Base-by-base conservation (phyloP, 2,888 invertebrate genomes). In the Cephus sareptanus region DNA sequence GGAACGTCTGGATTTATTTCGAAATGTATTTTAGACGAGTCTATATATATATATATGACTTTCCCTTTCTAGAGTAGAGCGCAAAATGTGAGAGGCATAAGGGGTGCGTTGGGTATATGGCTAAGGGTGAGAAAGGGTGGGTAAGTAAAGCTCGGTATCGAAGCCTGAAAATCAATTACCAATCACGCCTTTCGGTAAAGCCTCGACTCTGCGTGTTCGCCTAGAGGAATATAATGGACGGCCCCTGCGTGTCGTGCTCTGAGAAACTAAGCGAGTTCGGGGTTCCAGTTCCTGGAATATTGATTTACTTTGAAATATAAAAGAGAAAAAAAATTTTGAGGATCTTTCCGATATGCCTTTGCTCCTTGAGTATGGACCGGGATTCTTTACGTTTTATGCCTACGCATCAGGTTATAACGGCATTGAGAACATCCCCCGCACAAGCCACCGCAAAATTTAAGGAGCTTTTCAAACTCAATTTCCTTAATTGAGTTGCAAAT, bases 91-190 rank as follows among this genome's bases (percentile, higher is more conserved):
- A 40, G 15, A 40, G 40, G 40, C 15, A 40, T 15, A 40, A 15
- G 40, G 40, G 40, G 40, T 15, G 70, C 30, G 70, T 12, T 30
- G 31, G 75, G 75, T 70, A 71, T 69, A 78, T 76, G 75, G 75
- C 68, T 40, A 76, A 68, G 75, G 71, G 78, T n/a, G 74, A 34
- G 74, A n/a, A n/a, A n/a, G 34, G 35, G 75, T 75, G 76, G 73
- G 70, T 70, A 73, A 78, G 78, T 78, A 76, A 40, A 83, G 81
- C 83, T 83, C 85, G 82, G 84, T 85, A 86, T 79, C 82, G 88
- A 88, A 88, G 86, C 88, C 85, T 88, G 87, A 88, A 88, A 88
- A 88, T 88, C 87, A 88, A 88, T 88, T 88, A 87, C 87, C 87
- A 88, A 88, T 88, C 88, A 87, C 87, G 87, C 84, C 87, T 87